Base-by-base conservation (phyloP, 2,797 vertebrate genomes). In the Oreochromis grahami region DNA sequence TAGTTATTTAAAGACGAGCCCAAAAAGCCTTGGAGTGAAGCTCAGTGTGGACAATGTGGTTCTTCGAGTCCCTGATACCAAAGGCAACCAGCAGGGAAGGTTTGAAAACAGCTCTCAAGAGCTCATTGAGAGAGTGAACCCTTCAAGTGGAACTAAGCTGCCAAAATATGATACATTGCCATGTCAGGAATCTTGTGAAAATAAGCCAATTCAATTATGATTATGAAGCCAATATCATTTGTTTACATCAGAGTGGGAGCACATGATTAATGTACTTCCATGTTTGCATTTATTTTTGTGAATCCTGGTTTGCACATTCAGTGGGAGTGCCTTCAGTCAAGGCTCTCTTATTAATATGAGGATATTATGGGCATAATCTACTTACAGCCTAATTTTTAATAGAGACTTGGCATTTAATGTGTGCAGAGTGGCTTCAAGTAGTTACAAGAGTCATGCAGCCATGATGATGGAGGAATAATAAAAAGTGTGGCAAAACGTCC, bases 201-300 rank as follows among this genome's bases (percentile, higher is more conserved):
- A 87, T 60, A 43, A 65, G 85, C 87, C 89, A 89, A 79, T 91
- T 87, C 82, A 84, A 86, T 94, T 92, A 90, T 77, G 72, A 89
- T 85, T 70, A 79, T 83, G 81, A 83, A 82, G 85, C 52, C 56
- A 7, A 21, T 24, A 29, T 53, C 83, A 83, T 91, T 86, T 84
- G 84, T 91, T 93, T 65, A 72, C 83, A 91, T 86, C 77, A 84
- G 83, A 87, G 85, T 45, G 12, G 79, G 82, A 87, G 88, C 68
- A 12, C 87, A 80, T 89, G 86, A 93, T 93, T 89, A 86, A 94
- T 91, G 89, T 41, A 84, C 82, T 43, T 80, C 76, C 82, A 52
- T 53, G 74, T 80, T 88, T 76, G 53, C 50, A 84, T 79, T 81
- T 86, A 48, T 65, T 84, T 80, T 53, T 76, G 51, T 86, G 86